Conservation (phyloP, 1,140 invertebrate species). For the Procambarus clarkii region DNA sequence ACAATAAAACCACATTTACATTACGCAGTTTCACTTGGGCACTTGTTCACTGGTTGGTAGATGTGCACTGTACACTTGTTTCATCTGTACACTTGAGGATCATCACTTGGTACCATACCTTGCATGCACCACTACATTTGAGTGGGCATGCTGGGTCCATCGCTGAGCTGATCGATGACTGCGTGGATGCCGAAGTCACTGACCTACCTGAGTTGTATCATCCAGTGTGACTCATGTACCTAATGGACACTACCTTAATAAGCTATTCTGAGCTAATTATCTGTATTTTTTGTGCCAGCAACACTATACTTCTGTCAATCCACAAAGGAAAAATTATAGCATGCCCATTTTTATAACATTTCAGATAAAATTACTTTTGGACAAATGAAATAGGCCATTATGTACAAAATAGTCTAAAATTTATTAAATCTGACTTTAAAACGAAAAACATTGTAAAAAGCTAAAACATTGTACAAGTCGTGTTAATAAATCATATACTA, state of each 20-base stretch:
- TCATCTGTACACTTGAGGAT: constrained; percentile 54
- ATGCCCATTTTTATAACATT: not conserved
- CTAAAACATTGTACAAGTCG: constrained; percentile 37
- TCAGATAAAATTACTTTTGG: constrained; percentile 32
- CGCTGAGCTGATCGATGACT: constrained; percentile 36
- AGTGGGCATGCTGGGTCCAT: constrained; percentile 46
- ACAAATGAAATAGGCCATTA: constrained; percentile 50
- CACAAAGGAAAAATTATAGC: not conserved
- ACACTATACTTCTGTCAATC: not conserved
- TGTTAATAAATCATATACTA: constrained; percentile 15
- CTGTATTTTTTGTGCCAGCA: constrained; percentile 11
- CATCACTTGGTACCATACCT: constrained; percentile 48
- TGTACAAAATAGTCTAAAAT: constrained; percentile 51
- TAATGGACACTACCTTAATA: constrained; percentile 43
- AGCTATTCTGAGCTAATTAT: constrained; percentile 6
- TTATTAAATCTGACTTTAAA: constrained; percentile 39
- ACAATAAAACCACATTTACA: constrained; percentile 25
- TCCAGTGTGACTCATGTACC: constrained; percentile 53
- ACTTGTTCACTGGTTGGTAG: constrained; percentile 40
- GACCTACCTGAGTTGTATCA: constrained; percentile 51
- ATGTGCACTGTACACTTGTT: constrained; percentile 57
- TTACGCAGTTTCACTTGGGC: constrained; percentile 30
- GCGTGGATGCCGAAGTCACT: constrained; percentile 43
- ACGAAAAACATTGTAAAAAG: constrained; percentile 34
- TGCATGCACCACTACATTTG: constrained; percentile 52